A percentile compares a stretch with the other conserved stretches of the same genome.
These are phyloP conservation scores for Portunus trituberculatus DNA, from an alignment of 1,140 invertebrate genomes.

Conservation along the genomic window DNA sequence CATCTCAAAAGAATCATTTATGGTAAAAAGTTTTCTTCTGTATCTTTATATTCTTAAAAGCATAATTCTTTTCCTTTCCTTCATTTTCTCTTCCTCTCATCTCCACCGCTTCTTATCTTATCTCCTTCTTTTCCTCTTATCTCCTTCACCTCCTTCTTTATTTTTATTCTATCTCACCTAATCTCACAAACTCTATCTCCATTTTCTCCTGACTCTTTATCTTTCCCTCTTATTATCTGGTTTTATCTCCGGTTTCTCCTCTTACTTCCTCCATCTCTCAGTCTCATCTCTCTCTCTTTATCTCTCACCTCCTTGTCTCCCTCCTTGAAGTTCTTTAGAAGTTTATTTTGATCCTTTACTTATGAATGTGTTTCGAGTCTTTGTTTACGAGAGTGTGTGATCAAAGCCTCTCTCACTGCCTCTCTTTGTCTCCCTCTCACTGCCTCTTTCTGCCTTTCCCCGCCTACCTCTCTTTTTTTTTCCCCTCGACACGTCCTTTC, in stretches of 20 bases:
- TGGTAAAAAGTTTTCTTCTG: too few relatives aligned
- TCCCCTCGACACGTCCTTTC: neutral
- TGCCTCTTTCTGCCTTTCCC: neutral
- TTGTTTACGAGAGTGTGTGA: neutral
- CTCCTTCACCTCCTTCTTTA: too few relatives aligned
- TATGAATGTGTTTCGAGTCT: neutral
- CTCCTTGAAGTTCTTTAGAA: neutral
- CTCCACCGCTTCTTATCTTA: too few relatives aligned
- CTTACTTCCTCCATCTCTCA: neutral
- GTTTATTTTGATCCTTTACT: neutral
- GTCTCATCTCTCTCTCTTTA: neutral
- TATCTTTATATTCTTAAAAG: too few relatives aligned
- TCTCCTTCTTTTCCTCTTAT: too few relatives aligned
- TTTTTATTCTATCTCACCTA: too few relatives aligned
- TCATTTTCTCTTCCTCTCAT: too few relatives aligned
- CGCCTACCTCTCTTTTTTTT: neutral
- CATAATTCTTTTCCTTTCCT: too few relatives aligned
- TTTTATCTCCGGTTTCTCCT: neutral
- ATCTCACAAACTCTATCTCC: too few relatives aligned
- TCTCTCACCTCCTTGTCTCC: neutral
- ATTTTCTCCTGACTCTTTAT: too few relatives aligned
- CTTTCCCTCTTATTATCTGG: too few relatives aligned
- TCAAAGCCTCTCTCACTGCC: neutral
- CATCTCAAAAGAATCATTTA: too few relatives aligned
- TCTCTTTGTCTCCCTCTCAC: neutral